Percentiles rank a stretch among this genome's conserved stretches.
Evolutionary conservation across 1,140 invertebrate species (phyloP).

Genomic region (Hyphantria cunea): DNA sequence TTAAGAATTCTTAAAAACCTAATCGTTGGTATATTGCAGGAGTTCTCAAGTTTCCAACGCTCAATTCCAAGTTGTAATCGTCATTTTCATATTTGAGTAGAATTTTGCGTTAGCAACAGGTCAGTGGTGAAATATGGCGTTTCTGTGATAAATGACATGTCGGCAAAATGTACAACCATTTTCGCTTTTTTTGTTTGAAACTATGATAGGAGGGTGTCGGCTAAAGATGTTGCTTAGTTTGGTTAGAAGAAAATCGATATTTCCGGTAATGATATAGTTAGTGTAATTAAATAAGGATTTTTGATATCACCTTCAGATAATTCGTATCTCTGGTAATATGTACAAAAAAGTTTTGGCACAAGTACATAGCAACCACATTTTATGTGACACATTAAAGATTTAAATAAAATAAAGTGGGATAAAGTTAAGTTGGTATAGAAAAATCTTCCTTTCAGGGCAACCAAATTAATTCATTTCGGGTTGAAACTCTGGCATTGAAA

Average conservation of each 20-base stretch:
- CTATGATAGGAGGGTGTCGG: background rate
- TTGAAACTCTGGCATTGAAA: no score
- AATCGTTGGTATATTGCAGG: background rate
- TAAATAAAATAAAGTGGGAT: no score
- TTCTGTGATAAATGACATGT: slow-evolving; percentile 11
- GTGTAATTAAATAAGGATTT: no score
- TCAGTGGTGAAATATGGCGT: background rate
- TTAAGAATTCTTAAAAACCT: background rate
- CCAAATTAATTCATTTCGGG: no score
- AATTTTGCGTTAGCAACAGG: slow-evolving; percentile 8
- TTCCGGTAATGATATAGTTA: background rate
- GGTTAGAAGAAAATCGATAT: no score
- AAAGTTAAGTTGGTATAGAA: no score
- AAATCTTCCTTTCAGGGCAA: no score
- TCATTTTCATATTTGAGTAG: background rate
- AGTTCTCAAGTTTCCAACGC: background rate
- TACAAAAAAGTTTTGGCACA: no score
- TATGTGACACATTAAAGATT: no score
- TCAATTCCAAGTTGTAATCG: slow-evolving; percentile 7
- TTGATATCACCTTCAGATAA: no score
- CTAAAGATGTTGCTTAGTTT: background rate
- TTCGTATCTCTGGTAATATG: no score
- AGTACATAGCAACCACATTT: no score
- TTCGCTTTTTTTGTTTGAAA: slow-evolving; percentile 2
- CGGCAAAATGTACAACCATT: slow-evolving; percentile 2